These are phyloP conservation scores for Dinoponera quadriceps DNA, from an alignment of 1,140 invertebrate genomes.

Conservation along the genomic window DNA sequence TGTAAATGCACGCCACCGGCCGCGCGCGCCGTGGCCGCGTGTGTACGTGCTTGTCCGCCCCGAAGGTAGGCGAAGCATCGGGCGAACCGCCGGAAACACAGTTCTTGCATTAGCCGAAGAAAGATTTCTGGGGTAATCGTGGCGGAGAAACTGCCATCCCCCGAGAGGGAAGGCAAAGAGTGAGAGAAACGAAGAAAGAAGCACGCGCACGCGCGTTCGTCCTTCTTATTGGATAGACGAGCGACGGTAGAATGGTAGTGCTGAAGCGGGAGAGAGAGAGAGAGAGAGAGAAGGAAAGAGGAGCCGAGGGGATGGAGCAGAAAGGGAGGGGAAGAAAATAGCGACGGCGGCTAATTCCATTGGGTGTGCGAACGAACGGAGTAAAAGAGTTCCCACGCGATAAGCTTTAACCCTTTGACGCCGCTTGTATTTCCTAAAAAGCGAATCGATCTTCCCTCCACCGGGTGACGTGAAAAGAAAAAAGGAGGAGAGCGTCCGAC, in stretches of 20 bases:
- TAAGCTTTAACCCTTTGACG: conserved; percentile 61
- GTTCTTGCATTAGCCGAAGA: conserved; percentile 84
- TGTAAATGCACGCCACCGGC: conserved; percentile 72
- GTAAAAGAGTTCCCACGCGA: conserved; percentile 62
- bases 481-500: neutral
- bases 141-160: conserved; percentile 60
- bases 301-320: neutral
- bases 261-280: neutral
- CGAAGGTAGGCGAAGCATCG: conserved; percentile 69
- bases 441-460: conserved; percentile 56
- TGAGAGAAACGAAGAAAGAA: conserved; percentile 45
- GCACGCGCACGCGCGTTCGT: conserved; percentile 41
- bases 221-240: conserved; percentile 40
- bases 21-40: conserved; percentile 50
- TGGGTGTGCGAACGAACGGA: conserved; percentile 52
- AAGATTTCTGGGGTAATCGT: conserved; percentile 81
- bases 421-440: conserved; percentile 56
- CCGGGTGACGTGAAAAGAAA: conserved; percentile 29
- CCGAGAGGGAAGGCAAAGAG: neutral
- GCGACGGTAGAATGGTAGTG: conserved; percentile 3
- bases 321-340: neutral
- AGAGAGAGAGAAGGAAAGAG: neutral
- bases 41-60: conserved; percentile 69
- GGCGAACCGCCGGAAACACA: conserved; percentile 77
- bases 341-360: conserved; percentile 59